These are phyloP conservation scores for Pluvianellus socialis DNA, from an alignment of 2,113 vertebrate genomes.

Conservation along the genomic window DNA sequence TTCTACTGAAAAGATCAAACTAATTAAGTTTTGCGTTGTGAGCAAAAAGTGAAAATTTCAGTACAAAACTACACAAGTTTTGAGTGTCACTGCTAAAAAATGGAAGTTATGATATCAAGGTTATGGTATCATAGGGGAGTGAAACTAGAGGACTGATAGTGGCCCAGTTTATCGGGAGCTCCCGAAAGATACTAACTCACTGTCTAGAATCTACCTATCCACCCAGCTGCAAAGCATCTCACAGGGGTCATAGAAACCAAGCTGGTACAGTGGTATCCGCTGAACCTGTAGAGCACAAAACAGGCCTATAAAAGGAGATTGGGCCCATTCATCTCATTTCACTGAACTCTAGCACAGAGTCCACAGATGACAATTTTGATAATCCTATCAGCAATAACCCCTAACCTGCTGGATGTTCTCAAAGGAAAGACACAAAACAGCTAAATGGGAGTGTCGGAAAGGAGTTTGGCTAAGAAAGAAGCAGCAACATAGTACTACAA, in stretches of 20 bases:
- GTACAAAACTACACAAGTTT: background rate
- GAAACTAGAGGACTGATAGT: background rate
- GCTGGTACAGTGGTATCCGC: background rate
- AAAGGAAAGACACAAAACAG: background rate
- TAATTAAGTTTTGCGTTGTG: background rate
- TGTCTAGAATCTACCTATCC: background rate
- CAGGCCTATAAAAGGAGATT: background rate
- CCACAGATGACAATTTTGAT: background rate
- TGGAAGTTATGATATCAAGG: background rate
- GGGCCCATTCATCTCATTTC: background rate
- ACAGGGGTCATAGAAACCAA: background rate
- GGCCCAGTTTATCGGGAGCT: background rate
- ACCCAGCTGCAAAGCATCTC: background rate
- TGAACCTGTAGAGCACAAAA: background rate
- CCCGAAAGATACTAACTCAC: background rate
- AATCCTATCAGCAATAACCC: background rate
- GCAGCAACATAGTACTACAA: background rate
- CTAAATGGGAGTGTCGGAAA: background rate
- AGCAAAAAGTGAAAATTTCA: background rate
- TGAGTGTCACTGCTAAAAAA: background rate
- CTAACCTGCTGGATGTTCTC: too few species aligned
- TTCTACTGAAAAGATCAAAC: background rate
- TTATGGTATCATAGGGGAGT: background rate
- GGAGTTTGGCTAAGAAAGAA: background rate
- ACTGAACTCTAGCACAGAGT: background rate